A percentile compares a stretch with the other conserved stretches of the same genome.
phyloP scores from a whole-genome alignment of 2,113 vertebrate genomes.

The Percina caprodes region DNA sequence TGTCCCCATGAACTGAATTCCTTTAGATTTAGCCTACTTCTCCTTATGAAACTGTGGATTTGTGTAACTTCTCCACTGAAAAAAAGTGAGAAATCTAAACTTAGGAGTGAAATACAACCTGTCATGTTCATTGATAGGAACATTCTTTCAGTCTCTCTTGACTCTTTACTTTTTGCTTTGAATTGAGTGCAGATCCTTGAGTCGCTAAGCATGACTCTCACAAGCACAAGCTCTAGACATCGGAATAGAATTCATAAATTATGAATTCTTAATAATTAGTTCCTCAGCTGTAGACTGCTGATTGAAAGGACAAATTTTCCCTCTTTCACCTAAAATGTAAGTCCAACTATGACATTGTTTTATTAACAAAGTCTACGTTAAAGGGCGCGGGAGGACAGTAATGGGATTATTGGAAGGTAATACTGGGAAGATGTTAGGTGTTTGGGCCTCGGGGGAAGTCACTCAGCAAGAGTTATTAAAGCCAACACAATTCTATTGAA shows the following conservation, averaged over 20 bases:
- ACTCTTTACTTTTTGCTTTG: background rate
- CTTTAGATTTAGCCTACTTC: background rate
- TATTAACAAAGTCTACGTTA: constrained; percentile 30
- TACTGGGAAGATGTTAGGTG: constrained; percentile 39
- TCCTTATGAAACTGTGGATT: background rate
- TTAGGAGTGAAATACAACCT: constrained; percentile 1
- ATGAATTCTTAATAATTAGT: constrained; percentile 26
- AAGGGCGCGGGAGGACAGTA: constrained; percentile 31
- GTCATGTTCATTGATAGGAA: background rate
- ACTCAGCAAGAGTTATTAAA: constrained; percentile 75
- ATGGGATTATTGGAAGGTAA: constrained; percentile 66
- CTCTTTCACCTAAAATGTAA: constrained; percentile 16
- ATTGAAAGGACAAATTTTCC: background rate
- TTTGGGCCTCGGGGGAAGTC: constrained; percentile 69
- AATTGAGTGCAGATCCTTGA: background rate
- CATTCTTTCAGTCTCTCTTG: background rate
- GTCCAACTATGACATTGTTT: constrained; percentile 8
- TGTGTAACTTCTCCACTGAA: background rate
- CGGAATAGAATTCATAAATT: constrained; percentile 5
- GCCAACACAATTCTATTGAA: constrained; percentile 68
- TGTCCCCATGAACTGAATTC: background rate
- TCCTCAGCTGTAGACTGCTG: background rate
- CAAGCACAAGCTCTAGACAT: constrained; percentile 9
- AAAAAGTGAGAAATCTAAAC: background rate
- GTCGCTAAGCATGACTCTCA: background rate